These are phyloP conservation scores for Delichon dasypus DNA, from an alignment of 2,797 vertebrate species.

Conservation along the genomic window DNA sequence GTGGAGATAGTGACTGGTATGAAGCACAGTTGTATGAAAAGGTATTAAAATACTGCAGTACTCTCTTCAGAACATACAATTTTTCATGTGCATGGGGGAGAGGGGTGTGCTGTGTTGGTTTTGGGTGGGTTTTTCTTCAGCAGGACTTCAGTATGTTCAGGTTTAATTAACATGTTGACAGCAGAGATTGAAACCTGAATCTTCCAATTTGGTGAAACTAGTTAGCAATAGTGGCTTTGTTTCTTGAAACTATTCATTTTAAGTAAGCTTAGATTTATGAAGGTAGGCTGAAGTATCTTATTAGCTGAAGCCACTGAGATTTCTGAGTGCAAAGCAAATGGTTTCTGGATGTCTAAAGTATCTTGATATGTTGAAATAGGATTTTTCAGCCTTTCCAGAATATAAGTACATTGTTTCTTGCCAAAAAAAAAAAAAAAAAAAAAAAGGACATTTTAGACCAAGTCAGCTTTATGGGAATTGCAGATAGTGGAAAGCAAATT, in stretches of 20 bases:
- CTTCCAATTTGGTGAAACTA: not conserved
- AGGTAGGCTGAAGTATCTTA: not conserved
- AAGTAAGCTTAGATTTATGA: not conserved
- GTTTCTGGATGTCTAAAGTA: conserved; percentile 6
- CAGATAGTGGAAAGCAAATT: conserved; percentile 19
- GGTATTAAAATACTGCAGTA: not conserved
- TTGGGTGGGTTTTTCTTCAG: not conserved
- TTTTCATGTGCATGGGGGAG: not conserved
- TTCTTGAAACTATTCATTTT: not conserved
- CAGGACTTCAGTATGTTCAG: not conserved
- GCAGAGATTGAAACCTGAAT: not conserved
- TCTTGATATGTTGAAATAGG: not conserved
- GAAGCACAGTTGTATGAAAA: not conserved
- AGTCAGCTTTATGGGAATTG: conserved; percentile 24
- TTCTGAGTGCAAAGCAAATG: not conserved
- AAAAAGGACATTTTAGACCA: conserved; percentile 24
- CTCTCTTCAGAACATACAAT: not conserved
- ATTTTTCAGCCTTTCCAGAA: not conserved
- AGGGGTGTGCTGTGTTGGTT: not conserved
- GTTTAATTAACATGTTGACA: not conserved
- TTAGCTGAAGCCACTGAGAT: not conserved
- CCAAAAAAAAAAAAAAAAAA: conserved; percentile 45
- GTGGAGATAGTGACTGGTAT: not conserved
- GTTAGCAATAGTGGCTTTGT: not conserved
- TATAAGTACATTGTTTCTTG: not conserved